Evolutionary conservation across 2,888 invertebrate species (phyloP), one percentile per base, ranked within the genome.

Genomic region (Heliconius sara): DNA sequence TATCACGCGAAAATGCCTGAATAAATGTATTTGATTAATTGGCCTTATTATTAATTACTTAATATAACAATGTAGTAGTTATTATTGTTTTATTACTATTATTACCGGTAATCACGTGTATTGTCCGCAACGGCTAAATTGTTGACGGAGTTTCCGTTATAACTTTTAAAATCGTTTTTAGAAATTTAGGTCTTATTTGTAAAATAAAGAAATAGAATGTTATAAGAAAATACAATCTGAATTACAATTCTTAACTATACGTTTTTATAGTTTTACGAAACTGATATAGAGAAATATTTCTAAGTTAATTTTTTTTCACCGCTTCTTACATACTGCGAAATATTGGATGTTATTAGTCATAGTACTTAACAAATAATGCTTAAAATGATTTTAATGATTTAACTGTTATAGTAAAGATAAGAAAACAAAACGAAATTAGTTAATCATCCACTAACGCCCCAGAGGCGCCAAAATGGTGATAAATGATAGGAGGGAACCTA

Each of bases 401-500:
- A 65, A 65, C 25, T 27, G 5, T 27, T 65, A 25, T 25, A 47
- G 16, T 65, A 65, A 27, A 6, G 10, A 65, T 13, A 13, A 22
- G 16, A 57, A 22, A 52, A 12, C n/a, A 73, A 60, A 73, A 6
- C 30, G 7, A 73, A 60, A 60, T 57, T 60, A 73, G n/a, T 57
- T 57, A 60, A 73, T 13, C 71, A 27, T 52, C 22, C 34, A 22
- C 27, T 52, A 30, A 72, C 27, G 65, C 27, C 25, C 70, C 43
- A 43, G 43, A 70, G 72, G 39, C 39, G 73, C 34, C 34, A 25
- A 39, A 73, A 73, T 34, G 16, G 7, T 79, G 75, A 75, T 75
- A 60, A 68, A 79, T 43, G 74, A 79, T 34, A 65, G 66, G 19
- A 67, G 52, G 63, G 66, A 63, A 74, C 67, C 57, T 78, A 78